phyloP scores from a whole-genome alignment of 2,797 vertebrate genomes.

The Centropyge bicolor region DNA sequence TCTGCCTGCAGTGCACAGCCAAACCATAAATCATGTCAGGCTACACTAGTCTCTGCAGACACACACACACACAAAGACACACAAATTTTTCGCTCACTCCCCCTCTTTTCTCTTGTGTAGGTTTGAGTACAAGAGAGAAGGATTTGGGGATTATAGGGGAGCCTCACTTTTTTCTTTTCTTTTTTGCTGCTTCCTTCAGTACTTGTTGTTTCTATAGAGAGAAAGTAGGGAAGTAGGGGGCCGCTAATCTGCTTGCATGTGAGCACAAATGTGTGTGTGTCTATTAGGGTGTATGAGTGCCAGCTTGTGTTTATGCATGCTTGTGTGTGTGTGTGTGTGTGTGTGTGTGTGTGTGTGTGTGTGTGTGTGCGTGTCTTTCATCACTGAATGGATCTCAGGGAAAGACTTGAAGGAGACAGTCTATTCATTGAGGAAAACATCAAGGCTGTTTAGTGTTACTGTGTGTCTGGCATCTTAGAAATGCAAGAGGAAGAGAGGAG shows the following conservation, averaged over 20 bases:
- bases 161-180: constrained; percentile 69
- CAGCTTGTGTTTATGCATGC: constrained; percentile 41
- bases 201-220: constrained; percentile 72
- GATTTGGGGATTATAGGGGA: constrained; percentile 76
- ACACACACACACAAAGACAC: constrained; percentile 42
- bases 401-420: constrained; percentile 70
- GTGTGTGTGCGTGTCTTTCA: constrained; percentile 55
- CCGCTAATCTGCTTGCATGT: constrained; percentile 58
- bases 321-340: constrained; percentile 20
- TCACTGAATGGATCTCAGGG: constrained; percentile 64
- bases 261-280: constrained; percentile 14
- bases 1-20: constrained; percentile 78
- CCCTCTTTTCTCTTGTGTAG: constrained; percentile 65
- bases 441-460: constrained; percentile 55
- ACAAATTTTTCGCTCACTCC: constrained; percentile 23
- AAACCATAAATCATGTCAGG: constrained; percentile 85
- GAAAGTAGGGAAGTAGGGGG: constrained; percentile 62
- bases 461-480: constrained; percentile 58
- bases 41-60: constrained; percentile 74
- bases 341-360: constrained; percentile 21
- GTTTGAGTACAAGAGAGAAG: constrained; percentile 70
- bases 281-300: constrained; percentile 17
- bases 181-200: constrained; percentile 61
- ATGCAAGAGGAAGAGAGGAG: constrained; percentile 42
- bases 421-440: constrained; percentile 73